Conservation (phyloP, 2,888 invertebrate species). For the Antheraea yamamai region DNA sequence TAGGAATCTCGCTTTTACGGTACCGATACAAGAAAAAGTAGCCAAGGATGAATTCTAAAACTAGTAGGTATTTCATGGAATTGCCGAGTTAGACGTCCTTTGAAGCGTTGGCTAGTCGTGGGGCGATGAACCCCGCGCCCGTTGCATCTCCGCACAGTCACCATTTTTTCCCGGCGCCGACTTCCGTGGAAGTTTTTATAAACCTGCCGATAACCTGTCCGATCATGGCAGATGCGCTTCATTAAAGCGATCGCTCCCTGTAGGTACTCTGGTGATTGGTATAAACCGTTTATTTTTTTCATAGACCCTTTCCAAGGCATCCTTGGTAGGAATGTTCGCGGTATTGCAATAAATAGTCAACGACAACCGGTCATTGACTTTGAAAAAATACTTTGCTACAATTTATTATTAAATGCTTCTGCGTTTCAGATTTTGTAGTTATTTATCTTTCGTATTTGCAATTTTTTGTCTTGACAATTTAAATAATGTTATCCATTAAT, state of each 20-base stretch:
- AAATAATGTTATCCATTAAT: neutral
- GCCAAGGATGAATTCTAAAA: constrained; percentile 41
- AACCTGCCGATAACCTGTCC: constrained; percentile 71
- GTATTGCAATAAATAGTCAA: constrained; percentile 50
- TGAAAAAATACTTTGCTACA: constrained; percentile 44
- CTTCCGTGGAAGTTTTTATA: constrained; percentile 75
- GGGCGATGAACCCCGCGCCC: constrained; percentile 77
- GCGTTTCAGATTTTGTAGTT: neutral
- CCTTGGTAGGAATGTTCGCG: constrained; percentile 52
- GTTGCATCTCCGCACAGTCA: constrained; percentile 63
- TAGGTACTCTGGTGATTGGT: constrained; percentile 48
- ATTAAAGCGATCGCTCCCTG: constrained; percentile 67
- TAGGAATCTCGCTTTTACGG: constrained; percentile 45
- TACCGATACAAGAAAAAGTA: constrained; percentile 49
- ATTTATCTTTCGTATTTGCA: neutral
- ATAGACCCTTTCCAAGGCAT: constrained; percentile 30
- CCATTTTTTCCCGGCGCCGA: constrained; percentile 68
- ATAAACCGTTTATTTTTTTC: constrained; percentile 49
- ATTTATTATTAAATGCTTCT: constrained; percentile 20
- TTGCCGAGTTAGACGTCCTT: constrained; percentile 51
- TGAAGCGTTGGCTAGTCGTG: constrained; percentile 43
- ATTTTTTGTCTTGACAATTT: neutral
- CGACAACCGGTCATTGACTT: constrained; percentile 56
- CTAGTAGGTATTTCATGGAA: constrained; percentile 51
- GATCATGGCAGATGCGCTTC: constrained; percentile 74